Percentiles rank a stretch among this genome's conserved stretches.
Conservation (phyloP, 2,797 vertebrate genomes). For the Pangasius mekongensis region DNA sequence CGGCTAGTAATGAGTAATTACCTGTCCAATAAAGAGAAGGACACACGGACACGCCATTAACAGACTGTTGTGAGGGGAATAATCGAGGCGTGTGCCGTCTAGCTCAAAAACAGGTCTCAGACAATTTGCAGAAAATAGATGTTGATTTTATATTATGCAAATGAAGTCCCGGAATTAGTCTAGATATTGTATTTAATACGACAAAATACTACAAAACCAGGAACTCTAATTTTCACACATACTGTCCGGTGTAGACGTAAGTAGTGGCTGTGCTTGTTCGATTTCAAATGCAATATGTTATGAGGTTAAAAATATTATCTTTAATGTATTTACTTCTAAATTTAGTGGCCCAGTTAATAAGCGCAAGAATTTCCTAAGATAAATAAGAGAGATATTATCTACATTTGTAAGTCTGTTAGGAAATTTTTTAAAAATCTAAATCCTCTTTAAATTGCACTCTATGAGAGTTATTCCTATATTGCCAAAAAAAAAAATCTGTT, state of each 20-base stretch:
- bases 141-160: slow-evolving; percentile 8
- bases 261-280: background rate
- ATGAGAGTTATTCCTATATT: background rate
- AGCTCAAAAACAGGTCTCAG: slow-evolving; percentile 18
- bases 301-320: background rate
- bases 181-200: background rate
- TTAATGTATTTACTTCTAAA: background rate
- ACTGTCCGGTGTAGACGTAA: background rate
- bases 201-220: background rate
- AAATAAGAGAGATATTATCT: background rate
- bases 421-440: background rate
- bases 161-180: background rate
- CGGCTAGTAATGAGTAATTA: slow-evolving; percentile 49
- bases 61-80: slow-evolving; percentile 35
- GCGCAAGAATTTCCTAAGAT: background rate
- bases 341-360: background rate
- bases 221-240: background rate
- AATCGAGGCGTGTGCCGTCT: slow-evolving; percentile 14
- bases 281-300: background rate
- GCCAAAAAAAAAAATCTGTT: too few relatives aligned
- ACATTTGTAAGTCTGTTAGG: background rate
- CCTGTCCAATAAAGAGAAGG: slow-evolving; percentile 65
- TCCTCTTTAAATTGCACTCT: background rate
- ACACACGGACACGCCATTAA: slow-evolving; percentile 55
- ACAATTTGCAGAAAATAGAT: slow-evolving; percentile 29